Conservation (phyloP, 2,888 invertebrate species). For the Cerceris rybyensis region DNA sequence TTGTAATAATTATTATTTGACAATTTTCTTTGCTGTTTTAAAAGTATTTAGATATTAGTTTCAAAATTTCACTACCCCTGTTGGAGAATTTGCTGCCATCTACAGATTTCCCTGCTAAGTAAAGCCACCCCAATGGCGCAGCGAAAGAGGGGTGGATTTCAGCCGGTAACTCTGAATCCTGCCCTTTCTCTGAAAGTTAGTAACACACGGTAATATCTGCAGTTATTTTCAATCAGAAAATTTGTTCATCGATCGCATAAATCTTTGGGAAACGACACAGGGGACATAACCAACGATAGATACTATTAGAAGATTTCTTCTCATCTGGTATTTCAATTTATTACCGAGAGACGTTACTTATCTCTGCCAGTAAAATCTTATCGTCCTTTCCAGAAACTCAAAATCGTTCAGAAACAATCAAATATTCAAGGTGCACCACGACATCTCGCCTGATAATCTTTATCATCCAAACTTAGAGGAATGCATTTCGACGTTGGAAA, state of each 20-base stretch:
- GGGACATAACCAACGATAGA: background rate
- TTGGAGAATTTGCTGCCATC: background rate
- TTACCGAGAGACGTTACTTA: too few species aligned
- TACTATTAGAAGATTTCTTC: too few species aligned
- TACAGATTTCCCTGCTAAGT: background rate
- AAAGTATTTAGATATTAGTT: background rate
- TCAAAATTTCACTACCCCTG: background rate
- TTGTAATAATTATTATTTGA: background rate
- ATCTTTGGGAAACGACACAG: background rate
- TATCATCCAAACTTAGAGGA: too few species aligned
- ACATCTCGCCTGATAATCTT: too few species aligned
- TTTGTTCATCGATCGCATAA: background rate
- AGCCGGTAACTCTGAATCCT: conserved; percentile 21
- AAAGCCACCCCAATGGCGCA: background rate
- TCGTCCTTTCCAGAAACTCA: too few species aligned
- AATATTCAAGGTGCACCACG: too few species aligned
- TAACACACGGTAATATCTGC: conserved; percentile 19
- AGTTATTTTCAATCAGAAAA: background rate
- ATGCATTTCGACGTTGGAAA: background rate
- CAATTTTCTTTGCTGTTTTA: background rate
- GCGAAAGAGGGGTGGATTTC: conserved; percentile 14
- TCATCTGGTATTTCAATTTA: too few species aligned
- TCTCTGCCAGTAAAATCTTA: too few species aligned
- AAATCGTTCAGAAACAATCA: too few species aligned
- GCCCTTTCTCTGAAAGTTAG: background rate